Evolutionary conservation across 2,113 vertebrate genomes (phyloP).

Genomic region (Dasyurus viverrinus): DNA sequence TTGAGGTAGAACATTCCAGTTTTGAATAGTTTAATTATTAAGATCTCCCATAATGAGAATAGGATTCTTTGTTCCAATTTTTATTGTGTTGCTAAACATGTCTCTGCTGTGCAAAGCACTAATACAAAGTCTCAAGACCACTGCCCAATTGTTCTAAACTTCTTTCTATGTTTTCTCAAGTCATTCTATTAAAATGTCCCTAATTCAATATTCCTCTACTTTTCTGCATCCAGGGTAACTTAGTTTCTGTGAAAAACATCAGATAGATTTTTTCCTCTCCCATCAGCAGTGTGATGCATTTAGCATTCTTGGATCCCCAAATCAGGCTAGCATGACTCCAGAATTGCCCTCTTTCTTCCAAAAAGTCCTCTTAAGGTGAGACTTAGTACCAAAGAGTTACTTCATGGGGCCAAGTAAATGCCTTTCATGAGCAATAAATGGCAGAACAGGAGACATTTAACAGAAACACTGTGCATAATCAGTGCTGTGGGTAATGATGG

Average conservation of each 20-base stretch:
- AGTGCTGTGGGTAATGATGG: background rate
- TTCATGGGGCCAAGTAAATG: constrained; percentile 3
- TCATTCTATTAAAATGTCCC: background rate
- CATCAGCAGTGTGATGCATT: background rate
- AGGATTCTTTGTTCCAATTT: background rate
- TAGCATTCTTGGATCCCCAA: background rate
- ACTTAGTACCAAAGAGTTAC: constrained; percentile 30
- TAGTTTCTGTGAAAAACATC: constrained; percentile 37
- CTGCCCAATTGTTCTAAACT: background rate
- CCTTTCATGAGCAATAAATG: background rate
- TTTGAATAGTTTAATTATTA: background rate
- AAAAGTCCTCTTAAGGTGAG: background rate
- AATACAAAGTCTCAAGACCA: background rate
- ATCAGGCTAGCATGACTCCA: too few relatives aligned
- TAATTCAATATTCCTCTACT: background rate
- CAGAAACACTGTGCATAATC: background rate
- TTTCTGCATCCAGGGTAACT: constrained; percentile 30
- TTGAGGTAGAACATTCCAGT: background rate
- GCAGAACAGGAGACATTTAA: background rate
- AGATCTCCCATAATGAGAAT: background rate
- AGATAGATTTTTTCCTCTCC: background rate
- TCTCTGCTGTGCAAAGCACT: background rate
- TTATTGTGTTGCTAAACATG: background rate
- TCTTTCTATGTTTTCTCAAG: background rate
- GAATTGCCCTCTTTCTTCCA: background rate